phyloP scores from a whole-genome alignment of 2,797 vertebrate species.

The Rhinoraja longicauda region DNA sequence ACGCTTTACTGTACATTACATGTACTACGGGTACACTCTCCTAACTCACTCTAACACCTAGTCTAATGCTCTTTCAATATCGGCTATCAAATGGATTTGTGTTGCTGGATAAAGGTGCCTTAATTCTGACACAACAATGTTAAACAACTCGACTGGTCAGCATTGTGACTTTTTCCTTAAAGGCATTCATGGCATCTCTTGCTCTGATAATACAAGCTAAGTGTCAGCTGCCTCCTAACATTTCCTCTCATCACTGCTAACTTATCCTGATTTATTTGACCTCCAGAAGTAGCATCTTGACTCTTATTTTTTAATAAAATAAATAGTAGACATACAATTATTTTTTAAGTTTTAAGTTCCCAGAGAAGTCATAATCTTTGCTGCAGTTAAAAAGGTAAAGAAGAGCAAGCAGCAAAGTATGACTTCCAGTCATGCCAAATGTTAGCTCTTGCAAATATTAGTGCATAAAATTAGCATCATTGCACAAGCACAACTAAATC shows the following conservation, averaged over 20 bases:
- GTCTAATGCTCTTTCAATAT: not conserved
- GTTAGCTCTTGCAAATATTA: not conserved
- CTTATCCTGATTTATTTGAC: not conserved
- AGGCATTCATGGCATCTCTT: not conserved
- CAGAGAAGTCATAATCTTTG: not conserved
- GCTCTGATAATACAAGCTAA: not conserved
- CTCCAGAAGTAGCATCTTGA: not conserved
- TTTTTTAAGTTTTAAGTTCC: not conserved
- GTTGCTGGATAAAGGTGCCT: not conserved
- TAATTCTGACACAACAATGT: not conserved
- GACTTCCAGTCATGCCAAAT: not conserved
- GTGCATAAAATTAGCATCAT: not conserved
- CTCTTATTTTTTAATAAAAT: not conserved
- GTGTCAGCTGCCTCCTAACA: not conserved
- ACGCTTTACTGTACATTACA: too few relatives aligned
- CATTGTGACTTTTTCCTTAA: not conserved
- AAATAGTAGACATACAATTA: not conserved
- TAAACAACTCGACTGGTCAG: not conserved
- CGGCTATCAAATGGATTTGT: not conserved
- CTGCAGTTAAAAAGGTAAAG: not conserved
- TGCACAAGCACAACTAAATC: constrained; percentile 6
- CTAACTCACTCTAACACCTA: not conserved
- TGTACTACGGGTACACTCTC: not conserved
- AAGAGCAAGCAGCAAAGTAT: not conserved
- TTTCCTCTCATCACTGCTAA: not conserved